phyloP scores from a whole-genome alignment of 2,113 vertebrate genomes.

The Dicaeum eximium region DNA sequence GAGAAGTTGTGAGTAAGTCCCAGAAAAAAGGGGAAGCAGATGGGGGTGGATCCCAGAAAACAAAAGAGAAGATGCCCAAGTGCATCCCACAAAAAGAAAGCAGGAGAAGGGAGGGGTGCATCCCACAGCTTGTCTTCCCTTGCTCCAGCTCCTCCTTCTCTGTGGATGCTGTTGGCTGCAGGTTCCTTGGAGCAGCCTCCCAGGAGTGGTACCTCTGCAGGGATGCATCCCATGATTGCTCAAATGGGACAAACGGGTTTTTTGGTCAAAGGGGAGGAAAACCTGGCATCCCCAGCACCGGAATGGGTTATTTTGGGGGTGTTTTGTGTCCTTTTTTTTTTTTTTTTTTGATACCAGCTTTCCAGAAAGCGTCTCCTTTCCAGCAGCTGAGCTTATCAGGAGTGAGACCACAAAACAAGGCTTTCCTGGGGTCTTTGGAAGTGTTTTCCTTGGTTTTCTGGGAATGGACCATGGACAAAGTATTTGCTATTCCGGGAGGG shows the following conservation, averaged over 20 bases:
- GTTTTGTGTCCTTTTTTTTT: neutral
- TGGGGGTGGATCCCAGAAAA: neutral
- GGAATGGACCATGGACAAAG: neutral
- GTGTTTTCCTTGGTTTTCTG: neutral
- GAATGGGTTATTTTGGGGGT: neutral
- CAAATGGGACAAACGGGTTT: neutral
- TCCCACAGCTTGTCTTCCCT: neutral
- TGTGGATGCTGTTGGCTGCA: neutral
- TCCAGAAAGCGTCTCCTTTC: fast-evolving
- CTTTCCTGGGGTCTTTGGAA: neutral
- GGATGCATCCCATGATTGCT: fast-evolving
- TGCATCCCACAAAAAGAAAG: neutral
- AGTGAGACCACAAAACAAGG: neutral
- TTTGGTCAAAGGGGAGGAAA: neutral
- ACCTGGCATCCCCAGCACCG: fast-evolving
- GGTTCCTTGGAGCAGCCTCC: neutral
- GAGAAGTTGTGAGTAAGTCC: neutral
- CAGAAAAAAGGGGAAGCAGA: neutral
- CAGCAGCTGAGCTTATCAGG: neutral
- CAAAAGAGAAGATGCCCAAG: neutral
- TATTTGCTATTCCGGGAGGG: neutral
- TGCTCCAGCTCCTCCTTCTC: neutral
- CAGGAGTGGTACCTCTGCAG: neutral
- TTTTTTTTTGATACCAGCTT: neutral
- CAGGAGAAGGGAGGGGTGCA: neutral